Conservation (phyloP, 2,888 invertebrate species). For the Drosophila limbata region DNA sequence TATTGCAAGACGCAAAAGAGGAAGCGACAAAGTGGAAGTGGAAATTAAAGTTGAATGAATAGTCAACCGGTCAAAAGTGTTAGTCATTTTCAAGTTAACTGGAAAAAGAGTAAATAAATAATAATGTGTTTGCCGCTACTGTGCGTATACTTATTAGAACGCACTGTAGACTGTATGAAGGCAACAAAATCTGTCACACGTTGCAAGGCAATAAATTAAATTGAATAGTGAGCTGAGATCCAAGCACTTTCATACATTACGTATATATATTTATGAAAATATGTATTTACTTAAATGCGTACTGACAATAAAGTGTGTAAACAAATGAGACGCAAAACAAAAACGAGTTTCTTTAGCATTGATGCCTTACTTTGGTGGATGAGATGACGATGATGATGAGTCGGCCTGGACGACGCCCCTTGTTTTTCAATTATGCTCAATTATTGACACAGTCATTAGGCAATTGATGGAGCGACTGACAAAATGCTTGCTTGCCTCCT, state of each 20-base stretch:
- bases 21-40: constrained; percentile 75
- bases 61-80: constrained; percentile 31
- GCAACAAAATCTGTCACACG: constrained; percentile 47
- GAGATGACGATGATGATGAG: constrained; percentile 44
- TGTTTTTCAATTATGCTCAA: constrained; percentile 78
- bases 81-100: constrained; percentile 64
- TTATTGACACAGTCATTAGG: constrained; percentile 78
- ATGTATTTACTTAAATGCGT: constrained; percentile 7
- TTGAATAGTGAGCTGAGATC: constrained; percentile 22
- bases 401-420: constrained; percentile 62
- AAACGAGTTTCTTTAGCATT: constrained; percentile 33
- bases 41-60: constrained; percentile 55
- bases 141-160: constrained; percentile 26
- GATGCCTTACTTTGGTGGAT: constrained; percentile 22
- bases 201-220: constrained; percentile 46
- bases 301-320: constrained; percentile 64
- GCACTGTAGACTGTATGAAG: constrained; percentile 26
- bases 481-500: constrained; percentile 34
- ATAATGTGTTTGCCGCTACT: constrained; percentile 1
- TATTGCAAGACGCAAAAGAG: constrained; percentile 52
- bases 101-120: constrained; percentile 37
- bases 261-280: constrained; percentile 13
- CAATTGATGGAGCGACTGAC: constrained; percentile 63
- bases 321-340: constrained; percentile 60
- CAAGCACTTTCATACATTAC: constrained; percentile 13